Percentiles rank a stretch among this genome's conserved stretches.
phyloP scores from a whole-genome alignment of 2,888 invertebrate genomes.

The Pachymerium ferrugineum region DNA sequence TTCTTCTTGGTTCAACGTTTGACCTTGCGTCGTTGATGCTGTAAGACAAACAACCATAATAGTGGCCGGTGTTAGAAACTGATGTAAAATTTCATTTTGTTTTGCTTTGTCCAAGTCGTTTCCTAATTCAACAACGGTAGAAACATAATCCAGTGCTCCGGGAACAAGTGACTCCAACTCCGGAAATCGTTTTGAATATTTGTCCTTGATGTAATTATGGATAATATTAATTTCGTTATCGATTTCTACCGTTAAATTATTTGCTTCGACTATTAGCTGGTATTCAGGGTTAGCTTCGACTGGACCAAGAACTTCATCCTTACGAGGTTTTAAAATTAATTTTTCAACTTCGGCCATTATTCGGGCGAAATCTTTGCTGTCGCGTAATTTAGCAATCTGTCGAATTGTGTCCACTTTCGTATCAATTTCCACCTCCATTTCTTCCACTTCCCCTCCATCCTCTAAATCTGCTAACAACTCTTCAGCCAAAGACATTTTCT shows the following conservation, averaged over 20 bases:
- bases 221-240: constrained; percentile 93
- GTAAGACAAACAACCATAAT: constrained; percentile 99
- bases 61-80: constrained; percentile 93
- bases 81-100: constrained; percentile 85
- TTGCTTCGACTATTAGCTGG: constrained; percentile 91
- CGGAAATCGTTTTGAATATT: constrained; percentile 95
- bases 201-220: constrained; percentile 93
- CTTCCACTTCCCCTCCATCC: constrained; percentile 55
- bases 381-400: constrained; percentile 51
- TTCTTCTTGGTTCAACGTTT: constrained; percentile 70
- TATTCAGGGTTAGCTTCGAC: constrained; percentile 97
- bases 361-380: constrained; percentile 42
- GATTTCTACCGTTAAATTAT: constrained; percentile 92
- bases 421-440: constrained; percentile 52
- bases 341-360: constrained; percentile 29
- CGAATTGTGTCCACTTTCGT: constrained; percentile 48
- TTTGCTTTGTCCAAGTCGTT: constrained; percentile 94
- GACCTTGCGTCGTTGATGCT: constrained; percentile 98
- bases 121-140: constrained; percentile 84
- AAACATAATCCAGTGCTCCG: constrained; percentile 85
- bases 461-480: constrained; percentile 96
- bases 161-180: constrained; percentile 95
- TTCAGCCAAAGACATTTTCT: constrained; percentile 89
- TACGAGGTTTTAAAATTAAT: neutral
- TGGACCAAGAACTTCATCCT: constrained; percentile 71